Percentiles rank a stretch among this genome's conserved stretches.
Conservation (phyloP, 2,797 vertebrate genomes). For the Falco cherrug region DNA sequence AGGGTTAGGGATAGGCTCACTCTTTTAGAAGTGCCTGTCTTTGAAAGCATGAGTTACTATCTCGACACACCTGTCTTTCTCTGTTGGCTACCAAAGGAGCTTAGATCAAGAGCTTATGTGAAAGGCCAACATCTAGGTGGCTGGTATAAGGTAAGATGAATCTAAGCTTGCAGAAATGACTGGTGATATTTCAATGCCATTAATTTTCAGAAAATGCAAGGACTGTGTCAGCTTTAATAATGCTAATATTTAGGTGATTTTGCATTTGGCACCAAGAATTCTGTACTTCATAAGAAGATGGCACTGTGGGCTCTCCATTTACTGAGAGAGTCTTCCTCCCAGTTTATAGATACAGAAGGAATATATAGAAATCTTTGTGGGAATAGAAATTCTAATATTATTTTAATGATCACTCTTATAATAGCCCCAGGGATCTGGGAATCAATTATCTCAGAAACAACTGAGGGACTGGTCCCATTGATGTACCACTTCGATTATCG, state of each 20-base stretch:
- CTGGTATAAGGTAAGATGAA: neutral
- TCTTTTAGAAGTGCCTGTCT: neutral
- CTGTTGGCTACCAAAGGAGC: neutral
- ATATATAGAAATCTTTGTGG: neutral
- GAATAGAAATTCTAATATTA: neutral
- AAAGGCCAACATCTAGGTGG: neutral
- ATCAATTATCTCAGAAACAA: neutral
- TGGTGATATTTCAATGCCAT: neutral
- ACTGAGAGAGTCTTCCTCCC: neutral
- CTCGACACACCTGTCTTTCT: neutral
- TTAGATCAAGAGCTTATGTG: neutral
- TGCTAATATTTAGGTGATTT: neutral
- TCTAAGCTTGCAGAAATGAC: neutral
- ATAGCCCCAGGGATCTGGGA: neutral
- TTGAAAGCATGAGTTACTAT: neutral
- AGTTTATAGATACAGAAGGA: neutral
- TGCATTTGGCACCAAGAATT: neutral
- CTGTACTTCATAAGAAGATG: neutral
- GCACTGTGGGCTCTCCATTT: neutral
- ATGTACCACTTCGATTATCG: accelerated
- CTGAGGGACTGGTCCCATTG: neutral
- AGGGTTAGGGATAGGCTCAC: neutral
- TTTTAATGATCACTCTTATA: neutral
- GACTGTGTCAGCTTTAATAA: neutral
- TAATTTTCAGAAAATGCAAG: neutral